Base-by-base conservation (phyloP, 2,113 vertebrate genomes). In the Egretta garzetta region DNA sequence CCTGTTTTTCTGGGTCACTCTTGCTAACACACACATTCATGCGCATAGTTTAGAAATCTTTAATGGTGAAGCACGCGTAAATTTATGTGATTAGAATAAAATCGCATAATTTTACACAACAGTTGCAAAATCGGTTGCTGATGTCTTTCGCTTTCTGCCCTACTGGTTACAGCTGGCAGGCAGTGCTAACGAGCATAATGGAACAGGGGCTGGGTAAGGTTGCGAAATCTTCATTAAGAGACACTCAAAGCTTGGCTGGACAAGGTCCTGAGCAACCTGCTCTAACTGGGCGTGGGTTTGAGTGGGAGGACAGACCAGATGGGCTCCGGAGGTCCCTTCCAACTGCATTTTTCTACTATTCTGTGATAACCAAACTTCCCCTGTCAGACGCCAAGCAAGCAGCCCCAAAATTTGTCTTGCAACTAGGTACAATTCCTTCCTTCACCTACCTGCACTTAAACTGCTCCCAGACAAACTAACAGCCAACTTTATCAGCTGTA, bases 1-100 rank as follows among this genome's bases (percentile, higher is more conserved):
- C 62, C 52, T 89, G 93, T 83, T 96, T 89, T 93, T 96, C 91
- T 91, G 89, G 56, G 84, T 91, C 68, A 9, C 55, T 74, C 68
- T 74, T 62, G 59, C 80, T 76, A 49, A 37, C 70, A 8, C 8
- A 55, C 49, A 21, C 22, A 10, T 47, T 74, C 2, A 2, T 9
- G n/a, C 4, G 59, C 14, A n/a, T 1, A 56, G 70, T 62, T 76
- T 6, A 43, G 52, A 72, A 12, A 49, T 15, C 43, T 64, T 75
- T 63, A 32, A 79, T 30, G 64, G 62, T 41, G 30, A 83, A 68
- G 62, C 53, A 68, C 22, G 49, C 10, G 24, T 63, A 75, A 43
- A 75, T 56, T 16, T 10, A 8, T 7, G 7, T 19, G 56, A 88
- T 73, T 68, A 75, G 21, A 88, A 95, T 76, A 35, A 72, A 82